Base-by-base conservation (phyloP, 2,113 vertebrate genomes). In the Malurus cyaneus region DNA sequence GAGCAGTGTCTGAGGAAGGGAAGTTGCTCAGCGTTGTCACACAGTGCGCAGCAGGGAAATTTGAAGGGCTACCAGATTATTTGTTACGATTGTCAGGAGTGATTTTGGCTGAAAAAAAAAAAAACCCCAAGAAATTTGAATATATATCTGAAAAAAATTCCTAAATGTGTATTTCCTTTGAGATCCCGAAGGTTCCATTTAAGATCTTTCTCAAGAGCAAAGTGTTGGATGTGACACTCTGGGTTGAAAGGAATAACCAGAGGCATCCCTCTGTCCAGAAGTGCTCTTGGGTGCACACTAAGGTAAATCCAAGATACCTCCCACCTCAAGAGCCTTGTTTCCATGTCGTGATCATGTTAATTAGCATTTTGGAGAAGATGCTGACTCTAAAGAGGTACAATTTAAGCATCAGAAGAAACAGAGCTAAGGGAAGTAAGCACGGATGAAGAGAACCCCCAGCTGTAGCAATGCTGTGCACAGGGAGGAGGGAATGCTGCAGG, bases 401-500 rank as follows among this genome's bases (percentile, higher is more conserved):
- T 52, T 72, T 25, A 79, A 65, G 42, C 41, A 81, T 16, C 41
- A 78, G 42, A 88, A 53, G 77, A 80, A 93, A 60, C 14, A 89
- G 73, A 89, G 2, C 1, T 42, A 77, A 90, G 67, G 67, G 71
- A 88, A 94, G 69, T 16, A 21, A 47, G 46, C 24, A 13, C 1
- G 86, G 77, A 44, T 41, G 39, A 77, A 49, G 34, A 92, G 78
- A 94, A 77, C n/a, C 53, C 86, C 57, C 64, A 74, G 86, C 23
- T 62, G 23, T 15, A 76, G 77, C 0, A 0, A 57, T 59, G 79
- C 29, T 0, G 0, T 0, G 5, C 36, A 26, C 17, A 32, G 36
- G 42, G 42, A 76, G 64, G 59, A 79, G 67, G 62, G 39, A 92
- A 79, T 29, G 26, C 47, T 78, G 89, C 25, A 15, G 71, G 59